Base-by-base conservation (phyloP, 2,888 invertebrate species). In the Lepidochrysops patricia region DNA sequence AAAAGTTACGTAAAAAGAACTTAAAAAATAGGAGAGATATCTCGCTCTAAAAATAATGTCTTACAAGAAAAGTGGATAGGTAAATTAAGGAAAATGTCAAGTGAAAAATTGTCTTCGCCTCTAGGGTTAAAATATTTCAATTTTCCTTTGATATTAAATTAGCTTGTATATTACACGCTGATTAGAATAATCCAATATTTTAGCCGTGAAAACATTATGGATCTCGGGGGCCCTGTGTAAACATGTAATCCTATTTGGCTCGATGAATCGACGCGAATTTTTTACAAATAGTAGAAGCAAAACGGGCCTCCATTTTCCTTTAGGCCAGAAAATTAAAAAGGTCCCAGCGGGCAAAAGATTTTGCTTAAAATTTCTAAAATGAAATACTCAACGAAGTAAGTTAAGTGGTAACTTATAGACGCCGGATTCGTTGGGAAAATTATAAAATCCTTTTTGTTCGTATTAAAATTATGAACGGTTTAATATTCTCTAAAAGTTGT, bases 281-380 rank as follows among this genome's bases (percentile, higher is more conserved):
- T 52, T 52, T 52, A 15, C 29, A 52, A 52, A 52, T 29, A 52
- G 52, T 7, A 15, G 15, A n/a, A 4, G 26, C 50, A 13, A 15
- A 29, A 43, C 3, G 15, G 5, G 15, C 52, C 27, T 27, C 52
- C 52, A 52, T 52, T 52, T 52, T 27, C 26, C n/a, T 52, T 27
- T 27, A 52, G 9, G 26, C 52, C 27, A 15, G 52, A 27, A 52
- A 52, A 52, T 52, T 52, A 29, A 52, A 52, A 27, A 52, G 52
- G 27, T 52, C 52, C 52, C 52, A 26, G 26, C 4, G 52, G 52
- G 27, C 15, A 43, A 7, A 19, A 43, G 43, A 43, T 43, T 43
- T 23, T 12, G 43, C 43, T 43, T 43, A 23, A 43, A 19, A 43
- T 43, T 43, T 43, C 19, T 43, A 43, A 43, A 43, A 43, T 43